These are phyloP conservation scores for Marasmarcha lunaedactyla DNA, from an alignment of 2,888 invertebrate genomes.

Conservation along the genomic window DNA sequence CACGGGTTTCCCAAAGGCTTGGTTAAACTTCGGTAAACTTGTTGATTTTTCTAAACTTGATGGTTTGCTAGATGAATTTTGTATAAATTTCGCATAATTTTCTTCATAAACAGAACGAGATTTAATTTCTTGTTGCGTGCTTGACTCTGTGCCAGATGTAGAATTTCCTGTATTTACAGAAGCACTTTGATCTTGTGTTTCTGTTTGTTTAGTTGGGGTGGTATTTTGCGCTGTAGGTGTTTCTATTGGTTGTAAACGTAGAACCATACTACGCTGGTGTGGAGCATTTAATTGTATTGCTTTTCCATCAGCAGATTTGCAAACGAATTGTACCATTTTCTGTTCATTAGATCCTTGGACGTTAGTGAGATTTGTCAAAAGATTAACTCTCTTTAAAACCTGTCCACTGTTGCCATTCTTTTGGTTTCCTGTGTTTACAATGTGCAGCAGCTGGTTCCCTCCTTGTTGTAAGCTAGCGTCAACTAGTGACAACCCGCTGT, in stretches of 20 bases:
- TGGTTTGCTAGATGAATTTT: slow-evolving; percentile 44
- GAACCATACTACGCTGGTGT: slow-evolving; percentile 64
- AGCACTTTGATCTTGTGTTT: slow-evolving; percentile 34
- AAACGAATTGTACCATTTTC: slow-evolving; percentile 73
- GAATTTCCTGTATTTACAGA: slow-evolving; percentile 20
- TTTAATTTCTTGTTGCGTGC: slow-evolving; percentile 50
- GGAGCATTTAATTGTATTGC: slow-evolving; percentile 67
- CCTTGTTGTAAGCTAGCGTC: slow-evolving; percentile 53
- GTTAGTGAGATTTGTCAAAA: slow-evolving; percentile 56
- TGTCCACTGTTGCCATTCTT: slow-evolving; percentile 44
- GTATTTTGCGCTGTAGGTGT: slow-evolving; percentile 31
- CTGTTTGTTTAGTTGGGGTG: slow-evolving; percentile 25
- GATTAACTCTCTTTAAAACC: slow-evolving; percentile 57
- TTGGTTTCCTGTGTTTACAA: slow-evolving; percentile 56
- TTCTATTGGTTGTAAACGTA: slow-evolving; percentile 56
- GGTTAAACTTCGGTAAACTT: slow-evolving; percentile 80
- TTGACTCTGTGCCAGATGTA: slow-evolving; percentile 26
- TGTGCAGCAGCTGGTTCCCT: slow-evolving; percentile 59
- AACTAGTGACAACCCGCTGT: slow-evolving; percentile 50
- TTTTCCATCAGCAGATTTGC: slow-evolving; percentile 73
- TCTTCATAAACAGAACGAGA: slow-evolving; percentile 67
- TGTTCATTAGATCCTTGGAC: slow-evolving; percentile 60
- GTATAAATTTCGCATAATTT: slow-evolving; percentile 68
- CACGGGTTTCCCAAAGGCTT: slow-evolving; percentile 81
- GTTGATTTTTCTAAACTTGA: slow-evolving; percentile 49